phyloP scores from a whole-genome alignment of 2,113 vertebrate species.

The Ptyas mucosa region DNA sequence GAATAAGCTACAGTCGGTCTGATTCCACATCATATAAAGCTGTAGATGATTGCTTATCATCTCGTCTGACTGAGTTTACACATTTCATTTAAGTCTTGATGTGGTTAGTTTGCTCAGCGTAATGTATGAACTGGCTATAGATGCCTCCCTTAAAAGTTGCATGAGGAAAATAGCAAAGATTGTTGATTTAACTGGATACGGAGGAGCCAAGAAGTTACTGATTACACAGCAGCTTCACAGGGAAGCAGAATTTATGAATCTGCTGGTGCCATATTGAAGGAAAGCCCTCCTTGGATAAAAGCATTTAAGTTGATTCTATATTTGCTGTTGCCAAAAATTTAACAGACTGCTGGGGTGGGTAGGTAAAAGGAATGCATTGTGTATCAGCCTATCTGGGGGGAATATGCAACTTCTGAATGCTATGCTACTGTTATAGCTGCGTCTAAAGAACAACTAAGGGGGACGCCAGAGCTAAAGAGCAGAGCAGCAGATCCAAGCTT shows the following conservation, averaged over 20 bases:
- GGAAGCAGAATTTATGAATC: not conserved
- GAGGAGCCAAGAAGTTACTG: not conserved
- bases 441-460: not conserved
- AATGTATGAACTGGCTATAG: not conserved
- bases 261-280: not conserved
- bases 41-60: not conserved
- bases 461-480: not conserved
- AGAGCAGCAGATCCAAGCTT: not conserved
- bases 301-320: not conserved
- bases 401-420: not conserved
- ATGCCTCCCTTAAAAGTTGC: not conserved
- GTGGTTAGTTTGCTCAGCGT: not conserved
- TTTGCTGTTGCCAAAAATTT: not conserved
- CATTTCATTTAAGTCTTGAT: not conserved
- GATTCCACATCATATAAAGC: not conserved
- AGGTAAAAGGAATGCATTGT: not conserved
- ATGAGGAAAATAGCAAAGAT: not conserved
- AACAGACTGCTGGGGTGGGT: not conserved
- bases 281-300: not conserved
- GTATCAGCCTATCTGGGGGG: not conserved
- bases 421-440: not conserved
- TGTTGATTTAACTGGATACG: not conserved
- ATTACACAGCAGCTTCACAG: not conserved
- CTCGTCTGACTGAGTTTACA: not conserved
- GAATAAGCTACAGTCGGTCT: not conserved